Base-by-base conservation (phyloP, 2,888 invertebrate genomes). In the Sphecodes monilicornis region DNA sequence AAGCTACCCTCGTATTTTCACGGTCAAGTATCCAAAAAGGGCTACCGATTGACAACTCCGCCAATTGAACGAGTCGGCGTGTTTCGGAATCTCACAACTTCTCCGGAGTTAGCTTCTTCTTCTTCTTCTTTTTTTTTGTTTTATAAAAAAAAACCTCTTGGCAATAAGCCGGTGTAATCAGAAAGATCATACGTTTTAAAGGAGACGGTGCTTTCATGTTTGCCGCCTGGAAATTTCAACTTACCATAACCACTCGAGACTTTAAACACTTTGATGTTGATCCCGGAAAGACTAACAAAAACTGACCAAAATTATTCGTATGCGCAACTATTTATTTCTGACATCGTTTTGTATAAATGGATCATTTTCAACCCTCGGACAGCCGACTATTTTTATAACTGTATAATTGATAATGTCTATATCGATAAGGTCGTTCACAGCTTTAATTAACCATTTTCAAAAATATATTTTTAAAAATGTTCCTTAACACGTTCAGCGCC, bases 1-100 rank as follows among this genome's bases (percentile, higher is more conserved):
- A 90, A 90, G 70, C 64, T 36, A 46, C 70, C 16, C 41, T 39
- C 32, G 69, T 54, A 78, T 77, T 76, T 83, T 84, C 72, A 71
- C 36, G 60, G 36, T 68, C 41, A 46, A 69, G 41, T 72, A 69
- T 73, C 78, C 72, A n/a, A 74, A 71, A 80, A 75, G 41, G 29
- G 57, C 43, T 36, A 36, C 50, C 54, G 54, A 72, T 72, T 72
- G 54, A 72, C 72, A 72, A 72, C 54, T 72, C n/a, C 26, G 16
- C 36, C 36, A 72, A 72, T 36, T 54, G 72, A 39, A 36, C 13
- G 13, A 36, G 72, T 22, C 72, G n/a, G 36, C n/a, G n/a, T 29
- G 29, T n/a, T 6, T 72, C 54, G 36, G 68, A 68, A 68, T 39
- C 68, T 72, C 50, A 8, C 71, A 46, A 71, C 72, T 72, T 50